Conservation (phyloP, 2,888 invertebrate species). For the Volucella inflata region DNA sequence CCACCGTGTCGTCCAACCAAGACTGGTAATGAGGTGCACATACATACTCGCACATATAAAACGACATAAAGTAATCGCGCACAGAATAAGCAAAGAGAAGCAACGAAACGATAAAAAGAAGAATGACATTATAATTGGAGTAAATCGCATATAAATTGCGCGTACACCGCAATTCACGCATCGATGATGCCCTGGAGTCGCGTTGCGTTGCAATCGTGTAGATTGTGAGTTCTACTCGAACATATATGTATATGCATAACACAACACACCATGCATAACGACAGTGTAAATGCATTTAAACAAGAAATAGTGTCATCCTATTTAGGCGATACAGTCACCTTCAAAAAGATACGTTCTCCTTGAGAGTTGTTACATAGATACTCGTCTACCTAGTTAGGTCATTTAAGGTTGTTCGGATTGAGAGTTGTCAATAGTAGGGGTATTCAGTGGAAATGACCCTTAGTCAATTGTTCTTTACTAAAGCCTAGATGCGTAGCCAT, state of each 20-base stretch:
- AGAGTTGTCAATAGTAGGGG: too few species aligned
- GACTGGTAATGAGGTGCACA: conserved; percentile 70
- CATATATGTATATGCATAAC: too few species aligned
- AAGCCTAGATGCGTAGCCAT: too few species aligned
- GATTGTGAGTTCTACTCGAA: too few species aligned
- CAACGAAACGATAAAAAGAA: conserved; percentile 35
- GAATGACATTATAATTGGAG: conserved; percentile 71
- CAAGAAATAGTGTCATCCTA: conserved; percentile 7
- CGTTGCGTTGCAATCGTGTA: too few species aligned
- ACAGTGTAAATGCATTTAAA: conserved; percentile 5
- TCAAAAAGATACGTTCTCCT: neutral
- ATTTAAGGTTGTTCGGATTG: too few species aligned
- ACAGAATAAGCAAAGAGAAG: conserved; percentile 53
- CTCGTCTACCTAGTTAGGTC: too few species aligned
- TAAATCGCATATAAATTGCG: conserved; percentile 66
- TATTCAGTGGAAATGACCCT: too few species aligned
- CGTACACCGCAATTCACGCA: conserved; percentile 59
- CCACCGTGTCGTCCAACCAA: conserved; percentile 22
- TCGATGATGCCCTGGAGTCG: conserved; percentile 19
- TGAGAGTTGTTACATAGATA: too few species aligned
- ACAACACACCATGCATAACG: too few species aligned
- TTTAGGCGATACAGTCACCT: neutral
- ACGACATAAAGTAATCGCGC: conserved; percentile 39
- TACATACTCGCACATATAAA: conserved; percentile 36
- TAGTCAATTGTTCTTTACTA: too few species aligned